Percentiles rank a stretch among this genome's conserved stretches.
These are phyloP conservation scores for Sphecodes monilicornis DNA, from an alignment of 2,888 invertebrate genomes.

Conservation along the genomic window DNA sequence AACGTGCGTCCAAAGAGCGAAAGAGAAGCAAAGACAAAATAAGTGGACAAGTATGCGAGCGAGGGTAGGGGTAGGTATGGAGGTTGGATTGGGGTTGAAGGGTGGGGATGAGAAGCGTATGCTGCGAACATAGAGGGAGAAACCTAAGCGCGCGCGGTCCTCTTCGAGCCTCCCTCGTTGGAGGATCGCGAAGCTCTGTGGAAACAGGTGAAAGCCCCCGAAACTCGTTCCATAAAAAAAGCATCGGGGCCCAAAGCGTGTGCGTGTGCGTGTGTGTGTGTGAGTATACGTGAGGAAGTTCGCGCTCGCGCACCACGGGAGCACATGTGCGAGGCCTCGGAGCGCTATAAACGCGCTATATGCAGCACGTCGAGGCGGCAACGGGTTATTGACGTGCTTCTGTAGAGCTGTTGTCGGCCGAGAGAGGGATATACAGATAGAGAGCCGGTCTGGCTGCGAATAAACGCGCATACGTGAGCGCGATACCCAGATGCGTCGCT, in stretches of 20 bases:
- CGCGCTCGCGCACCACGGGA: not conserved
- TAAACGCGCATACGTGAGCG: conserved; percentile 44
- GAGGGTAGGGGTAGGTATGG: not conserved
- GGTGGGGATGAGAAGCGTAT: not conserved
- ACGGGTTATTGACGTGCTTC: conserved; percentile 73
- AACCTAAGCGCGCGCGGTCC: not conserved
- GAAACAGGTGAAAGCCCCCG: conserved; percentile 65
- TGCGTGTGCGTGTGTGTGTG: not conserved
- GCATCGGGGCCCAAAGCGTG: no score
- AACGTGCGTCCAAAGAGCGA: not conserved
- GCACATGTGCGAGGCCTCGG: conserved; percentile 50
- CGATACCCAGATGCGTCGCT: conserved; percentile 18
- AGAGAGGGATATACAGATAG: conserved; percentile 66
- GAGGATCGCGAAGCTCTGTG: conserved; percentile 28
- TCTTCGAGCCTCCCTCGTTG: not conserved
- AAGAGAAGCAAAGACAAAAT: not conserved
- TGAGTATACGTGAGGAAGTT: conserved; percentile 16
- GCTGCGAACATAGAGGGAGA: not conserved
- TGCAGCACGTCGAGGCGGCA: conserved; percentile 67
- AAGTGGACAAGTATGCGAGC: not conserved
- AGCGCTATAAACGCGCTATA: conserved; percentile 57
- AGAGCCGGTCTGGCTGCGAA: conserved; percentile 64
- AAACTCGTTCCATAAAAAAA: conserved; percentile 55
- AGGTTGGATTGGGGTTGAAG: not conserved
- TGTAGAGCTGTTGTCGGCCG: conserved; percentile 63